Conservation (phyloP, 2,888 invertebrate genomes). For the Nudaria mundana region DNA sequence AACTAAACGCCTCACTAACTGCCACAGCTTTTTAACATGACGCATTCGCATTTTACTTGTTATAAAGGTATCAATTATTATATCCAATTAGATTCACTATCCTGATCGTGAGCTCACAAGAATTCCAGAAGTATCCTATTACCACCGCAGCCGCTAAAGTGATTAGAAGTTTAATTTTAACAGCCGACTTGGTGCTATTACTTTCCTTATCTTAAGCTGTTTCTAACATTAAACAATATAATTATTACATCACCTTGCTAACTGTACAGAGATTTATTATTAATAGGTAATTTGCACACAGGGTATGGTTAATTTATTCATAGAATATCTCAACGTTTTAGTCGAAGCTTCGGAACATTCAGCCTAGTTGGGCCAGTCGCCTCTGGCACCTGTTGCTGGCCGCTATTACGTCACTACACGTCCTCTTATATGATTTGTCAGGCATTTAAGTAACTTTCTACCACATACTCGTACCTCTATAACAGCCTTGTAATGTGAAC, state of each 20-base stretch:
- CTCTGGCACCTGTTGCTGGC: conserved; percentile 33
- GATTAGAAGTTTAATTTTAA: too few relatives aligned
- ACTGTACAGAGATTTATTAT: conserved; percentile 30
- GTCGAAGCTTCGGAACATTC: too few relatives aligned
- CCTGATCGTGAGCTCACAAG: too few relatives aligned
- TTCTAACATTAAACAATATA: conserved; percentile 10
- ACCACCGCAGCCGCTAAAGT: too few relatives aligned
- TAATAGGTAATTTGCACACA: conserved; percentile 42
- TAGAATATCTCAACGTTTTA: conserved; percentile 46
- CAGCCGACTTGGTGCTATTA: too few relatives aligned
- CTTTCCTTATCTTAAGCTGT: neutral
- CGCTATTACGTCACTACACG: conserved; percentile 50
- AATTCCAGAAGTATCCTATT: too few relatives aligned
- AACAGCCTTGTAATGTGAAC: neutral
- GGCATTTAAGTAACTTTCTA: conserved; percentile 39
- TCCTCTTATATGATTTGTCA: conserved; percentile 51
- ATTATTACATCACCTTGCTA: conserved; percentile 21
- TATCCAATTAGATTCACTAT: too few relatives aligned
- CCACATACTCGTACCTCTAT: too few relatives aligned
- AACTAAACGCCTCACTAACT: too few relatives aligned
- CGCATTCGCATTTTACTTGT: too few relatives aligned
- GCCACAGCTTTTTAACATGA: too few relatives aligned
- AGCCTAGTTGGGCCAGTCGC: conserved; percentile 20
- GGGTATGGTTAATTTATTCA: conserved; percentile 52
- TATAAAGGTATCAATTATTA: too few relatives aligned